These are phyloP conservation scores for Oxycera nigricornis DNA, from an alignment of 2,888 invertebrate genomes.

Conservation along the genomic window DNA sequence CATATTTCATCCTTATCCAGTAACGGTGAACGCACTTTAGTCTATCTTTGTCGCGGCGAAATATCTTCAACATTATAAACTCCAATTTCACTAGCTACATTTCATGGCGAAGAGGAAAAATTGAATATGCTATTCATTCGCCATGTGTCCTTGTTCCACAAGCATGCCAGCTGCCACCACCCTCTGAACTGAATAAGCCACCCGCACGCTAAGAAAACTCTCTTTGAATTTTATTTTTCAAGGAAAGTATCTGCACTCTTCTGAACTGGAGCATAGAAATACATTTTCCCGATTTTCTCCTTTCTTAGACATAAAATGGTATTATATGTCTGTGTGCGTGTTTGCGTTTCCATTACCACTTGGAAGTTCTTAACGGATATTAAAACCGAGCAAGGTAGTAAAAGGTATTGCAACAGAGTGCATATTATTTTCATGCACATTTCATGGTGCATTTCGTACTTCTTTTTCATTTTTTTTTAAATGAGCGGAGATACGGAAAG, in stretches of 20 bases:
- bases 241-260: too few species aligned
- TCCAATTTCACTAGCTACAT: not conserved
- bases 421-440: not conserved
- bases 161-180: too few species aligned
- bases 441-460: not conserved
- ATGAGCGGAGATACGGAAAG: too few species aligned
- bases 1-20: not conserved
- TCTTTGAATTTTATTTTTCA: not conserved
- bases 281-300: too few species aligned
- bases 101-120: not conserved
- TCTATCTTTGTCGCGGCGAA: not conserved
- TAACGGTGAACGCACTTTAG: not conserved
- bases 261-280: too few species aligned
- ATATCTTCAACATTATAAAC: not conserved
- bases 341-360: too few species aligned
- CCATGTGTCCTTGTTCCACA: too few species aligned
- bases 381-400: not conserved
- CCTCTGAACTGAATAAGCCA: not conserved
- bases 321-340: too few species aligned
- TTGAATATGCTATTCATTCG: too few species aligned
- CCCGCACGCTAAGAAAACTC: not conserved
- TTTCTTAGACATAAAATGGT: too few species aligned
- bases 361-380: not conserved
- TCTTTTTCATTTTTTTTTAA: not conserved
- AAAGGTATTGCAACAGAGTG: conserved; percentile 1